These are phyloP conservation scores for Lepidurus apus DNA, from an alignment of 1,140 invertebrate species.

Conservation along the genomic window DNA sequence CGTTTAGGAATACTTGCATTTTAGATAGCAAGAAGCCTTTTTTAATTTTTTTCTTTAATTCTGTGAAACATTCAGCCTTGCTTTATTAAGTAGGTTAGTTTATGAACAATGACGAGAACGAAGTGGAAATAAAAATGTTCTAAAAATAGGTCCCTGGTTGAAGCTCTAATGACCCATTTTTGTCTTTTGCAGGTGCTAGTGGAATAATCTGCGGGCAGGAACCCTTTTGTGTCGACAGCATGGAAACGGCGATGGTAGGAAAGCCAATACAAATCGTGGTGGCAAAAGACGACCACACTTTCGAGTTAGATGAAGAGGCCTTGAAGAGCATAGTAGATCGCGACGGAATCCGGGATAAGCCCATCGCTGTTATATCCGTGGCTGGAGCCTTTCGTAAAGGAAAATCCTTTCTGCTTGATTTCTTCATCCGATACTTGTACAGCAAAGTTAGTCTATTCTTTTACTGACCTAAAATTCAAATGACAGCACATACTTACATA, in stretches of 20 bases:
- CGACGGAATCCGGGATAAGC: slow-evolving; percentile 65
- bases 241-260: slow-evolving; percentile 38
- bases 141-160: slow-evolving; percentile 1
- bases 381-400: slow-evolving; percentile 97
- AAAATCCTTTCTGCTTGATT: slow-evolving; percentile 87
- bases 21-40: too few species aligned
- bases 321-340: slow-evolving; percentile 74
- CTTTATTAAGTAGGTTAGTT: too few species aligned
- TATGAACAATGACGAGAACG: background rate
- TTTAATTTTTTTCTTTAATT: too few species aligned
- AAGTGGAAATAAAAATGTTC: background rate
- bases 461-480: background rate
- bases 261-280: slow-evolving; percentile 74
- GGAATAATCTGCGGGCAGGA: background rate
- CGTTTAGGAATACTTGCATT: background rate
- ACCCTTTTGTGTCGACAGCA: background rate
- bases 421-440: slow-evolving; percentile 84
- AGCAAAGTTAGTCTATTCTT: slow-evolving; percentile 47
- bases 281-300: slow-evolving; percentile 80
- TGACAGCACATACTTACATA: background rate
- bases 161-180: slow-evolving; percentile 18
- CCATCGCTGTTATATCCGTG: slow-evolving; percentile 90
- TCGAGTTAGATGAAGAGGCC: slow-evolving; percentile 83
- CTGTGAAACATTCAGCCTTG: too few species aligned
- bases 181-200: background rate